Conservation (phyloP, 2,797 vertebrate genomes). For the Paratrypauchen microcephalus region DNA sequence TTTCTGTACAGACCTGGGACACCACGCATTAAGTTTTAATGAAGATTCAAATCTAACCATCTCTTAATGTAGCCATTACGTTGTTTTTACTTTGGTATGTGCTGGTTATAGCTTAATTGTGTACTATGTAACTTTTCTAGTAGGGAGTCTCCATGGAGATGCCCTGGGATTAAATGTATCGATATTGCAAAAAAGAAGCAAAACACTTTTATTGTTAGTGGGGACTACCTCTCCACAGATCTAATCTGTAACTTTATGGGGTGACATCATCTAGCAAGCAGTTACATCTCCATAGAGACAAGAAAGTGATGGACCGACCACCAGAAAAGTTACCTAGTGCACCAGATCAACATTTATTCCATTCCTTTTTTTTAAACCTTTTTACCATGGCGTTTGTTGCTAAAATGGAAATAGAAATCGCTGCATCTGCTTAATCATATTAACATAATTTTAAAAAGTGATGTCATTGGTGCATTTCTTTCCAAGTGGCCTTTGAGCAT, state of each 20-base stretch:
- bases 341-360: too few species aligned
- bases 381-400: conserved; percentile 35
- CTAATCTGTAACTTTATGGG: too few species aligned
- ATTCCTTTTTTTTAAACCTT: conserved; percentile 8
- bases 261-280: too few species aligned
- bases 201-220: not conserved
- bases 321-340: too few species aligned
- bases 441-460: conserved; percentile 41
- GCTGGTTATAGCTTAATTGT: not conserved
- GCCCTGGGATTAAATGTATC: too few species aligned
- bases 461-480: conserved; percentile 44
- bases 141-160: not conserved
- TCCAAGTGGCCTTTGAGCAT: conserved; percentile 33
- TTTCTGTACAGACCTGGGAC: not conserved
- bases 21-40: not conserved
- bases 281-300: too few species aligned
- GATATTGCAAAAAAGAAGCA: too few species aligned
- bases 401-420: conserved; percentile 48
- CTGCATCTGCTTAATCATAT: conserved; percentile 48
- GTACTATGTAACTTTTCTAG: not conserved
- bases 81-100: not conserved
- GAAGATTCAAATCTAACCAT: not conserved
- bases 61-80: too few species aligned
- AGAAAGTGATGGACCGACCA: too few species aligned
- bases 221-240: too few species aligned